phyloP scores from a whole-genome alignment of 2,113 vertebrate species.

The Erythrocebus patas region DNA sequence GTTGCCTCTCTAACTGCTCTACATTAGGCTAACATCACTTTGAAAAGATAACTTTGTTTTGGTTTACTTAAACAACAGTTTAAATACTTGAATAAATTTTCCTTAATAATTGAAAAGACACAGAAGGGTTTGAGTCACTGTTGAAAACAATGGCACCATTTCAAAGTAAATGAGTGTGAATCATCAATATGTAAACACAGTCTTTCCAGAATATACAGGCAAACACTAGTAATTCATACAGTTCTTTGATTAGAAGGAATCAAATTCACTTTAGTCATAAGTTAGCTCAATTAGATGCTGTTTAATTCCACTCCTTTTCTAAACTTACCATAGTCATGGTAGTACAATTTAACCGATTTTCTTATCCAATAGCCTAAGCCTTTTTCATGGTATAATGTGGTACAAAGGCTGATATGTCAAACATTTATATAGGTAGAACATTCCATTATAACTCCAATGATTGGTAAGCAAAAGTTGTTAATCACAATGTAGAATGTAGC shows the following conservation, averaged over 20 bases:
- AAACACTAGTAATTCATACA: slow-evolving; percentile 65
- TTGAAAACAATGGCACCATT: slow-evolving; percentile 76
- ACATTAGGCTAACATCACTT: slow-evolving; percentile 12
- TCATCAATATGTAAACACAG: slow-evolving; percentile 65
- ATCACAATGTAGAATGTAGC: background rate
- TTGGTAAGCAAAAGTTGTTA: slow-evolving; percentile 69
- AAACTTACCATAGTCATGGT: background rate
- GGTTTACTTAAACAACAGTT: slow-evolving; percentile 62
- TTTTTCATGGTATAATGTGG: slow-evolving; percentile 52
- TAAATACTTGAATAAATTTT: slow-evolving; percentile 59
- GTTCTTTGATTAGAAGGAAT: slow-evolving; percentile 65
- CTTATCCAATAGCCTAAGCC: background rate
- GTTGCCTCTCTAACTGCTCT: background rate
- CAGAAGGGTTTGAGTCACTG: slow-evolving; percentile 72
- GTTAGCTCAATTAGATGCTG: slow-evolving; percentile 38
- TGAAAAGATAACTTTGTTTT: slow-evolving; percentile 62
- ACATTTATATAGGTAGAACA: slow-evolving; percentile 55
- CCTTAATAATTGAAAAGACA: slow-evolving; percentile 61
- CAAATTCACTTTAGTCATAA: slow-evolving; percentile 64
- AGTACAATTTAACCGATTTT: slow-evolving; percentile 41
- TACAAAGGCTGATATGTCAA: slow-evolving; percentile 64
- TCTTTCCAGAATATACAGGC: slow-evolving; percentile 61
- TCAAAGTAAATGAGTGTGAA: slow-evolving; percentile 71
- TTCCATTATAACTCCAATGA: slow-evolving; percentile 66
- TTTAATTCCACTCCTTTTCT: slow-evolving; percentile 39